phyloP scores from a whole-genome alignment of 2,888 invertebrate species.

The Metalampra italica region DNA sequence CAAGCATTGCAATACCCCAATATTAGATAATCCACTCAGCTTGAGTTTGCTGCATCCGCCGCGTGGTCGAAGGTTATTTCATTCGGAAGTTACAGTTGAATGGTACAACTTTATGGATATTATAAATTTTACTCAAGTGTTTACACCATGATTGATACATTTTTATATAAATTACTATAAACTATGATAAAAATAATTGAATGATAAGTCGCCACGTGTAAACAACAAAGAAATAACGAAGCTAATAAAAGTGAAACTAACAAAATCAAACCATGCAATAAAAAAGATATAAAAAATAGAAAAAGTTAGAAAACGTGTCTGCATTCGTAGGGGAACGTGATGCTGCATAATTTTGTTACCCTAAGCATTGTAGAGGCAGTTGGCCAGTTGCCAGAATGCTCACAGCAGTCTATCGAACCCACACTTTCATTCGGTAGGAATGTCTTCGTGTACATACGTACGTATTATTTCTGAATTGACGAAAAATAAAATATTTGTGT shows the following conservation, averaged over 20 bases:
- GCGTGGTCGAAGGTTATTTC: too few species aligned
- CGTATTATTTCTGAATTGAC: background rate
- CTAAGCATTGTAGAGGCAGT: conserved; percentile 1
- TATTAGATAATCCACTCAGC: too few species aligned
- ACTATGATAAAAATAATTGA: too few species aligned
- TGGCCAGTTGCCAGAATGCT: conserved; percentile 22
- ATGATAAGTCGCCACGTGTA: background rate
- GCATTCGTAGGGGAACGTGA: conserved; percentile 24
- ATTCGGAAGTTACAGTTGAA: too few species aligned
- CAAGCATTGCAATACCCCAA: too few species aligned
- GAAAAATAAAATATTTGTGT: too few species aligned
- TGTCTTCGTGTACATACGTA: background rate
- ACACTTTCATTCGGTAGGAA: background rate
- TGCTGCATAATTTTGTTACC: conserved; percentile 25
- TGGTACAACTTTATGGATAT: too few species aligned
- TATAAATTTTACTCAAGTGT: too few species aligned
- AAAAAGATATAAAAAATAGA: background rate
- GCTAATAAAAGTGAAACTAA: background rate
- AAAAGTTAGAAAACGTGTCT: conserved; percentile 13
- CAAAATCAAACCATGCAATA: conserved; percentile 6
- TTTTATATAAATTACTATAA: too few species aligned
- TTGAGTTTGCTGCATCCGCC: too few species aligned
- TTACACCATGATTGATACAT: too few species aligned
- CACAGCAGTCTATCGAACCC: conserved; percentile 8
- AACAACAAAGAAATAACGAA: background rate